Percentiles rank a stretch among this genome's conserved stretches.
phyloP scores from a whole-genome alignment of 2,888 invertebrate species.

The Phengaris alcon region DNA sequence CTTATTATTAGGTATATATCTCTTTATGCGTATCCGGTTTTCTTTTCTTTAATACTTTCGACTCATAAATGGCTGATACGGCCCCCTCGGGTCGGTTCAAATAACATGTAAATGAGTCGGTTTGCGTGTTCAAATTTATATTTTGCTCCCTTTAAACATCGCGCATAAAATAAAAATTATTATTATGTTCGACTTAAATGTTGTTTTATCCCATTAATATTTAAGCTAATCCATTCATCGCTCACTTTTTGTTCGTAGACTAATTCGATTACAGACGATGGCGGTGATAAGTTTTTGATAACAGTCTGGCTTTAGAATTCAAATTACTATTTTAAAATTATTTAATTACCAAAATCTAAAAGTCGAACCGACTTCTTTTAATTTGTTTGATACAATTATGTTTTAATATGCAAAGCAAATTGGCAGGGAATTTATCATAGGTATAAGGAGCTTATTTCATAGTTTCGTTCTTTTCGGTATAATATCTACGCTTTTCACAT shows the following conservation, averaged over 20 bases:
- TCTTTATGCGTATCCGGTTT: conserved; percentile 73
- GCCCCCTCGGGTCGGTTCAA: conserved; percentile 75
- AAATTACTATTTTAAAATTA: conserved; percentile 49
- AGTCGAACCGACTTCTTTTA: conserved; percentile 25
- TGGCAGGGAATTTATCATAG: too few relatives aligned
- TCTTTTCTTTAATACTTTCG: conserved; percentile 77
- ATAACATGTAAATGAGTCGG: conserved; percentile 77
- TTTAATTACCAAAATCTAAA: conserved; percentile 41
- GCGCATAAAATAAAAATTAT: conserved; percentile 24
- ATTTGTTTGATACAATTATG: not conserved
- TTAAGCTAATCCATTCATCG: not conserved
- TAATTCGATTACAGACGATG: conserved; percentile 16
- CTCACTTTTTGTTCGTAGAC: conserved; percentile 4
- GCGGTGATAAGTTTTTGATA: conserved; percentile 42
- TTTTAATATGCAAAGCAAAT: too few relatives aligned
- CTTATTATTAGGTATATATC: conserved; percentile 62
- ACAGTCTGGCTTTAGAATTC: conserved; percentile 40
- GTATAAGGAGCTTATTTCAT: too few relatives aligned
- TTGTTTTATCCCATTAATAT: conserved; percentile 27
- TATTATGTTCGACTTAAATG: conserved; percentile 27
- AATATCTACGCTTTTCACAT: not conserved
- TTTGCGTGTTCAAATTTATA: conserved; percentile 65
- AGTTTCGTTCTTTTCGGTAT: not conserved
- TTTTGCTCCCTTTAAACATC: conserved; percentile 41
- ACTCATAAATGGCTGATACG: conserved; percentile 78